Evolutionary conservation across 2,113 vertebrate genomes (phyloP), one percentile per base, ranked within the genome.

Genomic region (Fulica atra): DNA sequence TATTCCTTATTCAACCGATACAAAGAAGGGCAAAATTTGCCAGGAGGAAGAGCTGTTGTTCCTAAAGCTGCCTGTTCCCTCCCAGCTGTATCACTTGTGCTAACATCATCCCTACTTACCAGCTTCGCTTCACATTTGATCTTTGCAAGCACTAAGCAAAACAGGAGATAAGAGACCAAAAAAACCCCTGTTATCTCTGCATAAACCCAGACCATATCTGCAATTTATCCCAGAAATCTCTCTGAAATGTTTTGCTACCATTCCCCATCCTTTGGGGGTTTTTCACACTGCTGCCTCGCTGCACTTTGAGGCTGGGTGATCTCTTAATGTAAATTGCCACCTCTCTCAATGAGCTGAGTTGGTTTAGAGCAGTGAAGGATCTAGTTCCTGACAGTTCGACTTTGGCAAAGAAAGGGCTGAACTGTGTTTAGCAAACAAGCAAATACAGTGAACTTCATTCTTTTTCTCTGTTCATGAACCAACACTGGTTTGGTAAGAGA

Each of bases 391-490:
- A 86, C 80, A 91, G 82, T 69, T 94, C 53, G 1, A 53, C 76
- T 95, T 83, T 78, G 88, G 88, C 92, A 92, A 79, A 94, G 92
- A 89, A 95, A 92, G 40, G 61, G 86, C 88, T 92, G 86, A 91
- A 86, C 70, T 51, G 44, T 86, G 88, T 94, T 95, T 95, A 93
- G 77, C 93, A 97, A 96, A 96, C 57, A 96, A 96, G 92, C 73
- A 88, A 46, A 90, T 71, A 16, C 74, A 87, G 65, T 21, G 88
- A 95, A 92, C 20, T 94, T 92, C 93, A 93, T 94, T 96, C 90
- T 86, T 92, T 92, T 95, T 81, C 93, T 93, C 90, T 95, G 88
- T 96, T 94, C 93, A 25, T 69, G 92, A 95, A 96, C 92, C 92
- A 96, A 25, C 92, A 74, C 6, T 16, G 83, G 83, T 95, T 96